phyloP scores from a whole-genome alignment of 2,113 vertebrate genomes.

The Delphinus delphis region DNA sequence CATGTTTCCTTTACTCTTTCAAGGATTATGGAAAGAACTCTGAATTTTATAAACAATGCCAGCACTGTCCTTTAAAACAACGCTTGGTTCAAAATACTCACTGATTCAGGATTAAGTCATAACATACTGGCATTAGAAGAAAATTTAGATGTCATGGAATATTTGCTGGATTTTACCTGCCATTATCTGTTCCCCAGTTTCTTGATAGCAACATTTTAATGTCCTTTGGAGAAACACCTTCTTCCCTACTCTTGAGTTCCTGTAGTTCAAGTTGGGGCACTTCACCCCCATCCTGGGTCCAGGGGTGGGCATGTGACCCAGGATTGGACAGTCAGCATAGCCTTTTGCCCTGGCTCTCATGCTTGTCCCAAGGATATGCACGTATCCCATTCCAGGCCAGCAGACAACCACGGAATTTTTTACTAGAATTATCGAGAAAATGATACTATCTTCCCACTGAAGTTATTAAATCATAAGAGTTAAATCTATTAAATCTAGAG shows the following conservation, averaged over 20 bases:
- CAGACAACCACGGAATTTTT: background rate
- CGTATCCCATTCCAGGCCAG: background rate
- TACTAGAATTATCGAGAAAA: background rate
- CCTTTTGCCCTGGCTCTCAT: background rate
- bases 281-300: background rate
- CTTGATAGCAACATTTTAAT: background rate
- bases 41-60: slow-evolving; percentile 16
- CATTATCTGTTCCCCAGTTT: background rate
- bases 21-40: slow-evolving; percentile 8
- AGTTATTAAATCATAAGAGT: background rate
- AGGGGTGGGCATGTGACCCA: background rate
- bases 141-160: background rate
- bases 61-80: slow-evolving; percentile 38
- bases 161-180: background rate
- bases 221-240: background rate
- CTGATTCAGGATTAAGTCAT: background rate
- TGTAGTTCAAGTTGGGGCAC: background rate
- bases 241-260: background rate
- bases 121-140: background rate
- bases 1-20: background rate
- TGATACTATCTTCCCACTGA: background rate
- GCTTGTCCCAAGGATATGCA: background rate
- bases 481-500: background rate
- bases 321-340: background rate
- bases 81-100: background rate